Percentiles rank a stretch among this genome's conserved stretches.
Conservation (phyloP, 2,797 vertebrate genomes). For the Enteromius viviparus region DNA sequence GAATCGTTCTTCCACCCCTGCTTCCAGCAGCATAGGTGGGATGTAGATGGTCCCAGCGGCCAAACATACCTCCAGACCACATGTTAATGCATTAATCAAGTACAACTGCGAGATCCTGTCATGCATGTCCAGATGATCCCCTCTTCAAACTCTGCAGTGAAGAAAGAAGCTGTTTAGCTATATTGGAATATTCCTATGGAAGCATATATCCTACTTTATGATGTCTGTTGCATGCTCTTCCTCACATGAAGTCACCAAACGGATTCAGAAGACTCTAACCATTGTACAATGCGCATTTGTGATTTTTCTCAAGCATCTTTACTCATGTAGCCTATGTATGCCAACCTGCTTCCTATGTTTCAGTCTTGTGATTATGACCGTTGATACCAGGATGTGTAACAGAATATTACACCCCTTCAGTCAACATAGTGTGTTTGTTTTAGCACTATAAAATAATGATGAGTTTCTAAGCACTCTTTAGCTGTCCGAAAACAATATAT, state of each 20-base stretch:
- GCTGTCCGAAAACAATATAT: neutral
- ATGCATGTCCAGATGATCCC: constrained; percentile 59
- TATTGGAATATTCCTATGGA: neutral
- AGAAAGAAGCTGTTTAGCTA: neutral
- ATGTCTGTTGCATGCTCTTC: neutral
- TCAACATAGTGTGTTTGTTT: constrained; percentile 38
- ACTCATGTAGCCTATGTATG: neutral
- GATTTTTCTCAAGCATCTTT: neutral
- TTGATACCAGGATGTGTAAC: constrained; percentile 20
- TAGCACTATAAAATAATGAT: neutral
- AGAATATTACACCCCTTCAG: constrained; percentile 21
- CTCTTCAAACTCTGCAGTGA: neutral
- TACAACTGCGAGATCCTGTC: constrained; percentile 76
- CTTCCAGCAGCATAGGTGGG: constrained; percentile 84
- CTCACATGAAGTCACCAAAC: neutral
- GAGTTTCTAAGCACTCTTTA: neutral
- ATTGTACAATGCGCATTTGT: neutral
- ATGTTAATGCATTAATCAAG: constrained; percentile 84
- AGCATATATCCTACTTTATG: neutral
- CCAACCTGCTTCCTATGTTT: neutral
- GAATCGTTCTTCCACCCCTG: constrained; percentile 85
- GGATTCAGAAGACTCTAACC: neutral
- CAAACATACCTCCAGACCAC: constrained; percentile 87
- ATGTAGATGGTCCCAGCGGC: constrained; percentile 84
- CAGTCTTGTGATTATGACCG: neutral